A percentile compares a stretch with the other conserved stretches of the same genome.
Conservation (phyloP, 2,113 vertebrate species). For the Sorex fumeus region DNA sequence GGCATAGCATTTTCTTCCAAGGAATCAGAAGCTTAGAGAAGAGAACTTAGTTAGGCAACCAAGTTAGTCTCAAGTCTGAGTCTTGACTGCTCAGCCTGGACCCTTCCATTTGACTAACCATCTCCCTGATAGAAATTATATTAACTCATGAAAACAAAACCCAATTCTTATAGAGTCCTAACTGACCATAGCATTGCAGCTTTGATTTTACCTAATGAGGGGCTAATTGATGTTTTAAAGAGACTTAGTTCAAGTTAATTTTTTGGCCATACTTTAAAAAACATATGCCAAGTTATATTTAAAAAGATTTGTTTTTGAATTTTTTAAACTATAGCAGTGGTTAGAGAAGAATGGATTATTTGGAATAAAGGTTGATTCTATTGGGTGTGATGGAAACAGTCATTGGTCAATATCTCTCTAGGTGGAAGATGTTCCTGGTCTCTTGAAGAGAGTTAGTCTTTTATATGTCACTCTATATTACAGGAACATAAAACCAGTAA, state of each 20-base stretch:
- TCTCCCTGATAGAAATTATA: constrained; percentile 12
- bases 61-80: neutral
- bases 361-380: neutral
- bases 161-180: neutral
- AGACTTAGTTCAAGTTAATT: neutral
- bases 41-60: neutral
- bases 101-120: neutral
- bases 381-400: neutral
- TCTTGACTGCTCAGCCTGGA: neutral
- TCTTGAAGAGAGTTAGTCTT: neutral
- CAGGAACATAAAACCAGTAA: neutral
- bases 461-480: neutral
- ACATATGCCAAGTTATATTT: constrained; percentile 1
- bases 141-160: neutral
- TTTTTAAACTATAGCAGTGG: neutral
- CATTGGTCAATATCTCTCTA: neutral
- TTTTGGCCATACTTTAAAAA: neutral
- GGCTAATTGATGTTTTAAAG: neutral
- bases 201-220: constrained; percentile 19
- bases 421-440: neutral
- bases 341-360: neutral
- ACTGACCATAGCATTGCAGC: neutral
- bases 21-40: constrained; percentile 4
- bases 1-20: neutral
- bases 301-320: constrained; percentile 34